Conservation (phyloP, 1,140 invertebrate species). For the Megathymus violae region DNA sequence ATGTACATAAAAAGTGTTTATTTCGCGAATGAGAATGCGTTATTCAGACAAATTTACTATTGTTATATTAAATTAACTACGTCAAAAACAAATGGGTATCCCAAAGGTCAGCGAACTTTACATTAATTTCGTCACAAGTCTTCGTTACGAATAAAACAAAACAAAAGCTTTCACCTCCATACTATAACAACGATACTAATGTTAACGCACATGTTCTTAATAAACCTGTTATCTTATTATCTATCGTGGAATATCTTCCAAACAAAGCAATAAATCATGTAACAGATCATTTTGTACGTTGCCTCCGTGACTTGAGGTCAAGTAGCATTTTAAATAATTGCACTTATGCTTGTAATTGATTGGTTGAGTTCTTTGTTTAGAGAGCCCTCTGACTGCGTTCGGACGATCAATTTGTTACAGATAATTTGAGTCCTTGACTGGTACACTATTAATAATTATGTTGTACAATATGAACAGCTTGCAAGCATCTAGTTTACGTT, state of each 20-base stretch:
- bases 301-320: conserved; percentile 63
- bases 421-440: conserved; percentile 44
- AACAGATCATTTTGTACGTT: conserved; percentile 66
- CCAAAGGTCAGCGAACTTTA: too few relatives aligned
- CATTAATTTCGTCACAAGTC: too few relatives aligned
- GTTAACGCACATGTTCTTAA: background rate
- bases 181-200: background rate
- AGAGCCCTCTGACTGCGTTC: conserved; percentile 49
- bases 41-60: too few relatives aligned
- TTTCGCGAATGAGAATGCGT: too few relatives aligned
- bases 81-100: too few relatives aligned
- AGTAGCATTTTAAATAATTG: conserved; percentile 65
- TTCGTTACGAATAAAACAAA: too few relatives aligned
- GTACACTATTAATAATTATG: conserved; percentile 36
- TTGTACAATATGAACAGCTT: conserved; percentile 19
- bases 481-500: conserved; percentile 19
- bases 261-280: conserved; percentile 61
- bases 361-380: conserved; percentile 64
- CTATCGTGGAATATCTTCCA: conserved; percentile 51
- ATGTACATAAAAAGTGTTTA: too few relatives aligned
- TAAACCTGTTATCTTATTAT: conserved; percentile 24
- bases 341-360: conserved; percentile 68
- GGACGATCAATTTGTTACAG: conserved; percentile 52
- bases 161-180: too few relatives aligned
- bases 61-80: too few relatives aligned